Evolutionary conservation across 2,113 vertebrate species (phyloP), one percentile per base, ranked within the genome.

Genomic region (Mellivora capensis): DNA sequence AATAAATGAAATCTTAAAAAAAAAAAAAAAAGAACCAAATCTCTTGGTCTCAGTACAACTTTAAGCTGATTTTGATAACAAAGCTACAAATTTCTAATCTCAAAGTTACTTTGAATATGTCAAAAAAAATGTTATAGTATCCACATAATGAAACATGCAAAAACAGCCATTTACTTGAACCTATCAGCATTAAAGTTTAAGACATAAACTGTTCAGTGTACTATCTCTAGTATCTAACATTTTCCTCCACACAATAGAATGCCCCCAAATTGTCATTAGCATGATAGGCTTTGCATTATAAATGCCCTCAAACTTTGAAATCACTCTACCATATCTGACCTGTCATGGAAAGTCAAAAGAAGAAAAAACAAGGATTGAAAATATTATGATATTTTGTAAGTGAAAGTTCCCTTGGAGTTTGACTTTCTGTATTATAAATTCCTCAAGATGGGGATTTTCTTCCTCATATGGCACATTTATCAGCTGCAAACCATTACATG

Each of bases 391-490:
- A 93, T 88, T 91, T 97, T 89, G 85, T 91, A 94, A 97, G 39
- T 72, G 89, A 85, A 37, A 59, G 49, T 93, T 96, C 85, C 93
- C 77, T 94, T 81, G 76, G n/a, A 47, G 34, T 72, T 81, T 96
- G 86, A 76, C 71, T 97, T 86, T 94, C 87, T 84, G 25, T 86
- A 39, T 77, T 88, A 96, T 52, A 77, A 96, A 96, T 93, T 90
- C 87, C 74, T 93, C 29, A 47, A 74, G 20, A 82, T 88, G 71
- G 72, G 94, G 57, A 95, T 85, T 93, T 95, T 95, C 94, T 94
- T 96, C 52, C 64, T 85, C 54, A 96, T 87, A 96, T 95, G n/a
- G 34, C 74, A 88, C 67, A 97, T 93, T 96, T 85, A 82, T 93
- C 82, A 94, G 52, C 61, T 90, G 39, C 62, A 93, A 90, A 86